Evolutionary conservation across 2,797 vertebrate species (phyloP), one percentile per base, ranked within the genome.

Genomic region (Protosalanx chinensis): DNA sequence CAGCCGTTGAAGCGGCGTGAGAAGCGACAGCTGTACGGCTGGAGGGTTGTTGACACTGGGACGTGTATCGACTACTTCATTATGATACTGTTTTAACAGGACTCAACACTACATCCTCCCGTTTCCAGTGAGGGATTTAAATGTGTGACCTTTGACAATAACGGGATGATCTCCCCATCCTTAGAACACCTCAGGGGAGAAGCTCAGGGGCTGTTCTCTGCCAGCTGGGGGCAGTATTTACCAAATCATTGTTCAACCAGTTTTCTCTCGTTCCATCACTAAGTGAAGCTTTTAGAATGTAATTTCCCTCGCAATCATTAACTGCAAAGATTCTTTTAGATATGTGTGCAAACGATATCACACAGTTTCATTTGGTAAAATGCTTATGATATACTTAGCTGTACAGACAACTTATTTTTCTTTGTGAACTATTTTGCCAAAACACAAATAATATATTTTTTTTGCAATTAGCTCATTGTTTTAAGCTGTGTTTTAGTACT

Each of bases 181-280:
- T 65, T 20, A 41, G n/a, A 41, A 41, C 64, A 29, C 49, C 51
- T 18, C 3, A 0, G 51, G 6, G 23, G 16, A 1, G 29, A 56
- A 4, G 6, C 27, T 23, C 1, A 7, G 35, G 0, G 35, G 12
- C 10, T 12, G 41, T 41, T 23, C 4, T n/a, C 66, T 5, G 37
- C 70, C 86, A 85, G 66, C 65, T 78, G 81, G 79, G 64, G 76
- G 76, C 79, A 83, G 78, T 72, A 77, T 16, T 35, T 67, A 35
- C 10, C 79, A 49, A 49, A 66, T 30, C 10, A 57, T 68, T 35
- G 67, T 35, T 63, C 32, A 32, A 18, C 32, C 13, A 63, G 7
- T 33, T 63, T 5, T 2, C 27, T 23, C 29, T 62, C 16, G 10
- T 46, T 46, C 41, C 41, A 46, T 46, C 41, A 3, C 41, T 13